Percentiles rank a stretch among this genome's conserved stretches.
These are phyloP conservation scores for Alaudala cheleensis DNA, from an alignment of 2,113 vertebrate genomes.

Conservation along the genomic window DNA sequence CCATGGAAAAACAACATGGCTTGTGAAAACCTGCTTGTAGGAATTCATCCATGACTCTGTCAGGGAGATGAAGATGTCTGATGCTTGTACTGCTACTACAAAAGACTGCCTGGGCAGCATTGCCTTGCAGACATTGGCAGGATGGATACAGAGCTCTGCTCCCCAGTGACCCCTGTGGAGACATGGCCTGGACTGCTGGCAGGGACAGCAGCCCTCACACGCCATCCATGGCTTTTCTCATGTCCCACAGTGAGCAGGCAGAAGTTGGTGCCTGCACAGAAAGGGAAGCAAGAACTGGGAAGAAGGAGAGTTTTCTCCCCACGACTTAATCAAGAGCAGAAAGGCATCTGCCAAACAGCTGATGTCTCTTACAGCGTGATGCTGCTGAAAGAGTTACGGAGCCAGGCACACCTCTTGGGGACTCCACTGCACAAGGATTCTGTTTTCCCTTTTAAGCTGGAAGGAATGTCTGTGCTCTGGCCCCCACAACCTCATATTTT, in stretches of 20 bases:
- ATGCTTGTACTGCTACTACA: not conserved
- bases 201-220: not conserved
- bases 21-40: not conserved
- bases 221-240: not conserved
- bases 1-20: not conserved
- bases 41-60: not conserved
- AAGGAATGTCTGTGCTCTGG: slow-evolving; percentile 45
- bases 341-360: not conserved
- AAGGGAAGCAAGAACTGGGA: not conserved
- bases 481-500: slow-evolving; percentile 38
- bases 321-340: not conserved
- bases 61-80: not conserved
- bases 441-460: slow-evolving; percentile 19
- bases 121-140: not conserved
- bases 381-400: not conserved
- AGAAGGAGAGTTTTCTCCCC: not conserved
- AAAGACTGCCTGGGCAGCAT: not conserved
- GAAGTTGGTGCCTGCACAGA: not conserved
- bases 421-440: not conserved
- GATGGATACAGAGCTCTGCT: not conserved
- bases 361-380: not conserved
- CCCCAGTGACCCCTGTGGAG: not conserved
- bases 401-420: not conserved
- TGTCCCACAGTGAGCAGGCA: not conserved
- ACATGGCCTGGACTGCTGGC: not conserved